phyloP scores from a whole-genome alignment of 2,113 vertebrate species.

The Recurvirostra avosetta region DNA sequence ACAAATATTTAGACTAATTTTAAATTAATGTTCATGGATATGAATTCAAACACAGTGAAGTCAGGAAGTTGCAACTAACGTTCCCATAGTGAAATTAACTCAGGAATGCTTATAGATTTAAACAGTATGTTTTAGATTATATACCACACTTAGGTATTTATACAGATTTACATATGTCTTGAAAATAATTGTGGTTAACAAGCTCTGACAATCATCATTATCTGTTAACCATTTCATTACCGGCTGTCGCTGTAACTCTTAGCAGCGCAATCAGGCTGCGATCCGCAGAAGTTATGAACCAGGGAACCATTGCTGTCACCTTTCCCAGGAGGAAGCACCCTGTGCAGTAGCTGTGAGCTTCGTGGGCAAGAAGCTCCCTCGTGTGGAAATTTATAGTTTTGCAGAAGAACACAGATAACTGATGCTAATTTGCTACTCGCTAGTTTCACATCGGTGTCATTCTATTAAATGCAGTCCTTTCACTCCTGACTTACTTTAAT shows the following conservation, averaged over 20 bases:
- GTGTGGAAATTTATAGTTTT: background rate
- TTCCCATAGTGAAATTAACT: constrained; percentile 58
- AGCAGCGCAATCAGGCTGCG: background rate
- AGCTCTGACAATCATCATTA: constrained; percentile 64
- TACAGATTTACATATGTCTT: constrained; percentile 63
- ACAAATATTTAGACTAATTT: constrained; percentile 70
- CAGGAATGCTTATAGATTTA: constrained; percentile 52
- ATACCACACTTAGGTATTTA: constrained; percentile 54
- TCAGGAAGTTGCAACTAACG: constrained; percentile 57
- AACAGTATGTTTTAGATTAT: constrained; percentile 57
- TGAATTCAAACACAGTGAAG: constrained; percentile 58
- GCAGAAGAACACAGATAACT: background rate
- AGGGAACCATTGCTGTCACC: fast-evolving
- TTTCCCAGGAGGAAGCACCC: background rate
- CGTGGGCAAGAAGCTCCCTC: constrained; percentile 42
- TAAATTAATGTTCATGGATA: constrained; percentile 65
- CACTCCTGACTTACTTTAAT: background rate
- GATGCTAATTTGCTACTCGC: background rate
- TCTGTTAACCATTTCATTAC: constrained; percentile 8
- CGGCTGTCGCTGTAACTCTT: background rate
- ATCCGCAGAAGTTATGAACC: background rate
- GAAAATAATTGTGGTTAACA: constrained; percentile 59
- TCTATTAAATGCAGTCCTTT: background rate
- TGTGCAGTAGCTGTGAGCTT: background rate
- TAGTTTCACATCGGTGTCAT: background rate